Base-by-base conservation (phyloP, 1,140 invertebrate species). In the Pectinophora gossypiella region DNA sequence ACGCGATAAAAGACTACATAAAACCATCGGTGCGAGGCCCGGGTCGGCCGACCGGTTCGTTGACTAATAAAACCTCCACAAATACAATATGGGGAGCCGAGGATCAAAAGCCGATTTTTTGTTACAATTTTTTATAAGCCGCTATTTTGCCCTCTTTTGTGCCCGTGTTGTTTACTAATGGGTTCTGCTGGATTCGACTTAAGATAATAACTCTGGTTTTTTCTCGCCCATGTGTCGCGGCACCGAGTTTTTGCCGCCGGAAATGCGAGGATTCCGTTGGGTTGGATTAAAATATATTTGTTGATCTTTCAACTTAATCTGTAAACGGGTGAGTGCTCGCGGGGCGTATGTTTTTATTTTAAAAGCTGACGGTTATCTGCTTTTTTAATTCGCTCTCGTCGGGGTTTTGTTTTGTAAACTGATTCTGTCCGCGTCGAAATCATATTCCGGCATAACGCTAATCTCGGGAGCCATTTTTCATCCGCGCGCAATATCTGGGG, bases 111-210 rank as follows among this genome's bases (percentile, higher is more conserved):
- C 59, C 67, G 75, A 80, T 85, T 87, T 85, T 87, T 87, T 83
- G 76, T 83, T 71, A 75, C 68, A 65, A 64, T 77, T 85, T 85
- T 76, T 72, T 84, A 71, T 84, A 72, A 77, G 74, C 72, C 66
- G 78, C 78, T 81, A 82, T 87, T 87, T 82, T 79, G 84, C 79
- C 75, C 81, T 85, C 78, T 77, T 83, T 87, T 87, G 83, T 82
- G 84, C 60, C 66, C 72, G 73, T 78, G 84, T 87, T 87, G 84
- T 85, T 87, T 87, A 87, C 84, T 87, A 87, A 87, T 87, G 84
- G 81, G 76, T 87, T 85, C 80, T 82, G 83, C 81, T 86, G 78
- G 79, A 75, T 84, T 83, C 81, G 79, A 87, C 81, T 85, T 85
- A 76, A 85, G 83, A 87, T 87, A 87, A 87, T 86, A 87, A 82